Base-by-base conservation (phyloP, 2,797 vertebrate genomes). In the Morelia viridis region DNA sequence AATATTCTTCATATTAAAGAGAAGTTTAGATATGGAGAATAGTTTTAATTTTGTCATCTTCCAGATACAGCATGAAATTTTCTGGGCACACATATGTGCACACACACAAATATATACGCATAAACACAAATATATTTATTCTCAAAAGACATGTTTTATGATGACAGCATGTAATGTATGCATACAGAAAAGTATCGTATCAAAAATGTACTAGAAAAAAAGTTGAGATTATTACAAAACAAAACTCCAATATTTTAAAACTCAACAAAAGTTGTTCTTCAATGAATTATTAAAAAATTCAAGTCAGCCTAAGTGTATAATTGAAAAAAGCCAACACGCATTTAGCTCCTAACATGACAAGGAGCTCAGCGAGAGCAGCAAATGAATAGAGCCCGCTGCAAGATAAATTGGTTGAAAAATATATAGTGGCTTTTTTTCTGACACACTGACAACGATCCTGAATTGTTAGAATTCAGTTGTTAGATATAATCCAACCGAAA, bases 211-310 rank as follows among this genome's bases (percentile, higher is more conserved):
- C 24, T 0, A 1, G 15, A 88, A 93, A 95, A 71, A n/a, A 88
- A 90, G 62, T 89, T 56, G 71, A 93, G 31, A 57, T 90, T 62
- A 93, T 92, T 92, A 62, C 31, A 1, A 41, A 71, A 5, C 53
- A 85, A 90, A 83, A 61, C 26, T 35, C 8, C 19, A 28, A 12
- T 28, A 85, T 46, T 68, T 13, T 92, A 56, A 64, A 31, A 57
- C 65, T 83, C 68, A 86, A 85, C 22, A 60, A 88, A 46, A 62
- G 88, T 41, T 22, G 89, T 90, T 60, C 65, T 53, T 85, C 90
- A 87, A 92, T 2, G 87, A 50, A 93, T 26, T 57, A 65, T 92
- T 93, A 90, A 91, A 53, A 62, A 65, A 94, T 88, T 88, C 65
- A 94, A 84, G 87, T 11, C 28, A 91, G 24, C 13, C 83, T 86